A percentile compares a stretch with the other conserved stretches of the same genome.
These are phyloP conservation scores for Protophormia terraenovae DNA, from an alignment of 2,888 invertebrate species.

Conservation along the genomic window DNA sequence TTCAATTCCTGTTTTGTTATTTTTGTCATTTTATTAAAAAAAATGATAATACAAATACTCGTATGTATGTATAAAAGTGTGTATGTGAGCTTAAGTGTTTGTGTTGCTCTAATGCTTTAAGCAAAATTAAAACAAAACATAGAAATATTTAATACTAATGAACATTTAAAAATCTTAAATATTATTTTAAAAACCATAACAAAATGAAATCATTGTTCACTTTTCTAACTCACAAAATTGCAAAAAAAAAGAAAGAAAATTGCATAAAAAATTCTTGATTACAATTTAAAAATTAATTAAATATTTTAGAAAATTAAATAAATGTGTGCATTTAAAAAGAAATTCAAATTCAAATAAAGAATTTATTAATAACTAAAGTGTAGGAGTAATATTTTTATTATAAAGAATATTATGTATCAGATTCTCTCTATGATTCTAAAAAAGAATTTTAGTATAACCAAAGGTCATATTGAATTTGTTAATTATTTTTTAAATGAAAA, in stretches of 20 bases:
- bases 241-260: neutral
- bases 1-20: conserved; percentile 12
- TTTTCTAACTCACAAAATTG: neutral
- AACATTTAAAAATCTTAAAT: conserved; percentile 46
- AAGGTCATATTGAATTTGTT: too few relatives aligned
- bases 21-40: conserved; percentile 33
- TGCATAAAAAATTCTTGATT: neutral
- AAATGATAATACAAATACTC: conserved; percentile 17
- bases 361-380: too few relatives aligned
- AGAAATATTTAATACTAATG: conserved; percentile 58
- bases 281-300: neutral
- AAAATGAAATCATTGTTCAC: neutral
- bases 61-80: neutral
- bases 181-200: conserved; percentile 36
- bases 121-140: conserved; percentile 60
- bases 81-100: too few relatives aligned
- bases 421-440: too few relatives aligned
- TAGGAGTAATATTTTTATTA: too few relatives aligned
- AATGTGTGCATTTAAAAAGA: neutral
- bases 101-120: conserved; percentile 46
- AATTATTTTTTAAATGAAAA: too few relatives aligned
- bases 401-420: too few relatives aligned
- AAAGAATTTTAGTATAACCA: too few relatives aligned
- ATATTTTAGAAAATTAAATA: neutral
- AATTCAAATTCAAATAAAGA: too few relatives aligned